phyloP scores from a whole-genome alignment of 1,140 invertebrate genomes.

The Caenorhabditis briggsae region DNA sequence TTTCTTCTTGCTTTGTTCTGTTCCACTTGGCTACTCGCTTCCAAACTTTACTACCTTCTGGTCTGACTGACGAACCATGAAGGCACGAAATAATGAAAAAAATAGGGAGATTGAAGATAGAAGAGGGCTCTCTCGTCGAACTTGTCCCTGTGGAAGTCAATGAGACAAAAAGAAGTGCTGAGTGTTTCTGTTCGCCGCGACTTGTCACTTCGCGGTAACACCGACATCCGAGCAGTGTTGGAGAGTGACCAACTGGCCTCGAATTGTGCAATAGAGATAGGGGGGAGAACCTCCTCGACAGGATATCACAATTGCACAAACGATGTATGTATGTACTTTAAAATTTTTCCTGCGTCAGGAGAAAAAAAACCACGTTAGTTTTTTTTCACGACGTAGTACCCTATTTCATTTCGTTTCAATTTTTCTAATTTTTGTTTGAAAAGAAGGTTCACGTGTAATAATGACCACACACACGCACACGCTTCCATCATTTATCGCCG shows the following conservation, averaged over 20 bases:
- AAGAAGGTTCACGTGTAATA: not conserved
- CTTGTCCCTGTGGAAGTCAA: not conserved
- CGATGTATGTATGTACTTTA: slow-evolving; percentile 54
- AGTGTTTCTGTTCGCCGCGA: slow-evolving; percentile 22
- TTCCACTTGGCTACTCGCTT: not conserved
- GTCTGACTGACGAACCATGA: slow-evolving; percentile 14
- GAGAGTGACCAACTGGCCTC: slow-evolving; percentile 35
- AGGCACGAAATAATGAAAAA: not conserved
- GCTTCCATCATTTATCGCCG: slow-evolving; percentile 5
- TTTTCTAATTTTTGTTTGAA: not conserved
- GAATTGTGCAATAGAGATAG: slow-evolving; percentile 49
- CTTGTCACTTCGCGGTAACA: slow-evolving; percentile 53
- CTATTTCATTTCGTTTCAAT: not conserved
- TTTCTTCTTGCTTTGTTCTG: not conserved
- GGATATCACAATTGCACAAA: slow-evolving; percentile 54
- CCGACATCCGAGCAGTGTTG: not conserved
- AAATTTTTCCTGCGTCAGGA: slow-evolving; percentile 44
- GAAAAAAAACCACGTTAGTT: slow-evolving; percentile 6
- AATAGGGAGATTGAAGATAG: not conserved
- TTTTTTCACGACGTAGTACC: slow-evolving; percentile 10
- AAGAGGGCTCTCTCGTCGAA: not conserved
- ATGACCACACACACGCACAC: slow-evolving; percentile 7
- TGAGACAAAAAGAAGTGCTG: slow-evolving; percentile 33
- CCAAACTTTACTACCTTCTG: slow-evolving; percentile 40
- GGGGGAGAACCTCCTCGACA: slow-evolving; percentile 40